Evolutionary conservation across 2,888 invertebrate genomes (phyloP), one percentile per base, ranked within the genome.

Genomic region (Eilema caniola): DNA sequence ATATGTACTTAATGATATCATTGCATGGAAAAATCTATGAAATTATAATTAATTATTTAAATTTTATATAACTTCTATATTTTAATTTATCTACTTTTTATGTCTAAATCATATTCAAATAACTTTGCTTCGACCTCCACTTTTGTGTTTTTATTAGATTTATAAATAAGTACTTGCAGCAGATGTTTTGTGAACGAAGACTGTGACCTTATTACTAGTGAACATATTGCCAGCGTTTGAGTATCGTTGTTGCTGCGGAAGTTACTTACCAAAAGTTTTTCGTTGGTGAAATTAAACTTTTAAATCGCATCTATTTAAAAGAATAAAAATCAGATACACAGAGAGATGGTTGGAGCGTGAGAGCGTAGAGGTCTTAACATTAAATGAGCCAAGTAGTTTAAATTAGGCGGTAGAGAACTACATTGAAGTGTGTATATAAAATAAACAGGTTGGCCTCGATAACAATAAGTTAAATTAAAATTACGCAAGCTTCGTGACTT

Each of bases 191-290:
- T 77, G 57, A 75, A 74, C 64, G 67, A 69, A 75, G 77, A 77
- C 79, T 76, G 73, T 80, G 79, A 77, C 81, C 83, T 80, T 79
- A 79, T 80, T 83, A 71, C 75, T 71, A 75, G 71, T 73, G 82
- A 82, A 71, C 71, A 73, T 81, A 73, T 81, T 74, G 75, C 59
- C 66, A 60, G 69, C 74, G 69, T 64, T 68, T 74, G 72, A 75
- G 68, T 74, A 71, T 72, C 75, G 71, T 75, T 66, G 76, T 74
- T 79, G 78, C 69, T 62, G 78, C 83, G 84, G 83, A 84, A 82
- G 78, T 77, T 72, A 66, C 60, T 33, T 66, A 76, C 72, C 78
- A 80, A 60, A 62, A 72, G 24, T 67, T 14, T 62, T 47, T 62
- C 25, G 0, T 2, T 33, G 1, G 41, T 37, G 31, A 83, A 68